These are phyloP conservation scores for Ernsta delagoae DNA, from an alignment of 2,888 invertebrate genomes.

Conservation along the genomic window DNA sequence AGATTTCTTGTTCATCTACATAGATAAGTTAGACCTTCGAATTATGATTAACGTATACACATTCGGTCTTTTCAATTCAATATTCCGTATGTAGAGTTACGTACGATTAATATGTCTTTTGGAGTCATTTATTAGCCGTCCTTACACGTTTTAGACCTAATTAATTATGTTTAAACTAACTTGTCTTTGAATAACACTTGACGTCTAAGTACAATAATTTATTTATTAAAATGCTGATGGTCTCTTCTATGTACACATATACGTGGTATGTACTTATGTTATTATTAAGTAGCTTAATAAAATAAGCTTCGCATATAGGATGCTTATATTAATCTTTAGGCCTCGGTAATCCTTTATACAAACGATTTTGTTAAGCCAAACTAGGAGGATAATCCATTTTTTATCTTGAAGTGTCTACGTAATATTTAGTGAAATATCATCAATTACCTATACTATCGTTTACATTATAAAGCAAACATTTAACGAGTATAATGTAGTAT, in stretches of 20 bases:
- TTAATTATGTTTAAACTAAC: neutral
- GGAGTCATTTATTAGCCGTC: no score
- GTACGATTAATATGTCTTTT: no score
- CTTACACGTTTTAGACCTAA: no score
- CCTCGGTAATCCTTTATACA: neutral
- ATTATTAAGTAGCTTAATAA: neutral
- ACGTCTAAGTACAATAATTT: neutral
- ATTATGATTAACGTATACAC: no score
- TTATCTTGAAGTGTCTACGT: neutral
- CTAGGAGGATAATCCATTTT: neutral
- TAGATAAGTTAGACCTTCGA: no score
- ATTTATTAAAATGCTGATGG: neutral
- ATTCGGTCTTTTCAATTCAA: no score
- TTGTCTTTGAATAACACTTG: neutral
- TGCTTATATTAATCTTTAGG: neutral
- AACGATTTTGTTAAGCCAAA: neutral
- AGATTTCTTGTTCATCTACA: no score
- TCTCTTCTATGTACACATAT: neutral
- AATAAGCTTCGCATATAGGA: neutral
- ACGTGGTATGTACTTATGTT: neutral
- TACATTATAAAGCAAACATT: neutral
- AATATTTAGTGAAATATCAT: neutral
- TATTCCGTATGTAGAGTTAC: no score
- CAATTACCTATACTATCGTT: no score
- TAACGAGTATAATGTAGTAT: constrained; percentile 6